Base-by-base conservation (phyloP, 2,797 vertebrate species). In the Zenarchopterus dispar region DNA sequence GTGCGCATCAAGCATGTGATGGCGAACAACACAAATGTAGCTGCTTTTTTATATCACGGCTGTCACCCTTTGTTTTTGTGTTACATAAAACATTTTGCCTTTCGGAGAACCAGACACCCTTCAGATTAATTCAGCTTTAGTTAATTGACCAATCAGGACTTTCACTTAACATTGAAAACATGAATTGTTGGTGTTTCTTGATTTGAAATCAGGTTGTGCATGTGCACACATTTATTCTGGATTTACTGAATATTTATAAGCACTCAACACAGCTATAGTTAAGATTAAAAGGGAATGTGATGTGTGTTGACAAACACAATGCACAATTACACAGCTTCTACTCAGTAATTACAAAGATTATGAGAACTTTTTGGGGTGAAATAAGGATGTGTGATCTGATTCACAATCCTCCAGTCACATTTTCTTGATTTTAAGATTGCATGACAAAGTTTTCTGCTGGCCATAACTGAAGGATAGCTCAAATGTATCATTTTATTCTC, bases 11-110 rank as follows among this genome's bases (percentile, higher is more conserved):
- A 5, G 24, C 5, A 24, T 5, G 24, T 24, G 28, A 28, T 6
- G 5, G 28, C 28, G 8, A 28, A 39, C 36, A 15, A 39, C 13
- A 15, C 36, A 39, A 15, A 39, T 39, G 3, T 13, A 39, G 36
- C 36, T 39, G 36, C 36, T 13, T 39, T 5, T 75, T 77, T 17
- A 68, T 39, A 62, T 48, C 28, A 69, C 31, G 66, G 56, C 56
- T 47, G 54, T 49, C 57, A 8, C 53, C 59, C 70, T 70, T 80
- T 80, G 62, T 76, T 81, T 67, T 74, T 8, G 57, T 73, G 58
- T 58, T 51, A 66, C 77, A 70, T 43, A 15, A 39, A 66, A 21
- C 56, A 26, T 75, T 75, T 75, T 67, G 59, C 23, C n/a, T n/a
- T n/a, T 47, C 24, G 24, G 62, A 28, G 36, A 64, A 41, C 22